Evolutionary conservation across 2,888 invertebrate genomes (phyloP), one percentile per base, ranked within the genome.

Genomic region (Dorcus parallelipipedus): DNA sequence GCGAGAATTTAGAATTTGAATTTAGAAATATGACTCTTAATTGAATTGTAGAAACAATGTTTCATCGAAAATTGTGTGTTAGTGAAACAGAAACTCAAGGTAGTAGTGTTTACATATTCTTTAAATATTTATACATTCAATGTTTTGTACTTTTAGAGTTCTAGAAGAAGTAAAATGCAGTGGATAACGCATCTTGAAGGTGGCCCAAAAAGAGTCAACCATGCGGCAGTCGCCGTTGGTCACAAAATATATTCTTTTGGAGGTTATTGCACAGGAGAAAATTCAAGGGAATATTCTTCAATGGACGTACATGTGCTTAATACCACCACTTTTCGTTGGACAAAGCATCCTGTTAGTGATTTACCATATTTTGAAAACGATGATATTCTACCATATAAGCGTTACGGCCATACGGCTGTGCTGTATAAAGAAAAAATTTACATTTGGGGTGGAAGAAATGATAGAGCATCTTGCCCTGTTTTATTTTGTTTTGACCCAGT

Each of bases 391-490:
- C 93, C 93, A 0, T 92, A 89, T 73, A 92, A 93, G 78, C 83
- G 93, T 66, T 97, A 96, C 79, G 96, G 96, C 0, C 96, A 97
- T 75, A 91, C 95, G n/a, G 91, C 91, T 49, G 91, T 94, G 2
- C 86, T 87, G 0, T 89, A 90, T 74, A 84, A 85, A 41, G 84
- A 89, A 48, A 88, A 87, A 76, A 87, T 91, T 9, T 93, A 90
- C 72, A 84, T 97, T 69, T 97, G 95, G 94, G 96, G 97, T 51
- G 96, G 96, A 2, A 83, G 95, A 63, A 95, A 95, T 76, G 95
- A 96, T 76, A 84, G 84, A 66, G 84, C 86, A 38, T 88, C 93
- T 5, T 94, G 93, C 78, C 89, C 90, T 69, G 84, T 84, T 23
- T 81, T 97, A 0, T 93, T 88, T 71, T 87, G 90, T 70, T 96